Conservation (phyloP, 1,140 invertebrate genomes). For the Drosophila albomicans region DNA sequence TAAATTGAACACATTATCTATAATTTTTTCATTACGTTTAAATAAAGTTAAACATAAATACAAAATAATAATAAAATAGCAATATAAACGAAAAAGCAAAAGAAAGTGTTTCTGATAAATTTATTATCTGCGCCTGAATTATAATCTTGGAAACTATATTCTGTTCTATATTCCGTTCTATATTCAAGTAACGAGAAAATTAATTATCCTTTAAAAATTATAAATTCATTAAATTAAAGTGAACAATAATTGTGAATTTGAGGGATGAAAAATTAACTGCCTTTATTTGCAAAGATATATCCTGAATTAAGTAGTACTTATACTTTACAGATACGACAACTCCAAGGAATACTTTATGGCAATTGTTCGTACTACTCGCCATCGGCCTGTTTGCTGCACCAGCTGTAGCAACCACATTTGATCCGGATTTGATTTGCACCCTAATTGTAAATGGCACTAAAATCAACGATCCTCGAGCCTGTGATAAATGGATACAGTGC, state of each 20-base stretch:
- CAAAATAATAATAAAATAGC: not conserved
- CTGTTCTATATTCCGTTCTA: too few species aligned
- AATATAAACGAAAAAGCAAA: too few species aligned
- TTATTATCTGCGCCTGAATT: too few species aligned
- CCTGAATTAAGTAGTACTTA: not conserved
- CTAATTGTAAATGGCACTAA: conserved; percentile 63
- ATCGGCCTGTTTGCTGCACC: conserved; percentile 3
- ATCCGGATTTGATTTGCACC: conserved; percentile 57
- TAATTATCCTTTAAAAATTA: too few species aligned
- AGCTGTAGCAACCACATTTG: conserved; percentile 40
- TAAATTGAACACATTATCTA: conserved; percentile 9
- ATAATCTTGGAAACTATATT: too few species aligned
- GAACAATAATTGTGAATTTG: too few species aligned
- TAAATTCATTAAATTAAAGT: too few species aligned
- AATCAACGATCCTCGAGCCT: conserved; percentile 71
- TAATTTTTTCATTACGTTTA: not conserved
- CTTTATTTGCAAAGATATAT: too few species aligned
- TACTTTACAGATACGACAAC: conserved; percentile 16
- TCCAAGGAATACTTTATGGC: not conserved
- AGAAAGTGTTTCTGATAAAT: too few species aligned
- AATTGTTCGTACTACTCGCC: not conserved
- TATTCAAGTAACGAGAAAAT: too few species aligned
- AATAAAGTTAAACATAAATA: not conserved
- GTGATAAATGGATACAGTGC: conserved; percentile 70
- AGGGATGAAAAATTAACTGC: too few species aligned